Evolutionary conservation across 2,888 invertebrate species (phyloP).

Genomic region (Celastrina argiolus): DNA sequence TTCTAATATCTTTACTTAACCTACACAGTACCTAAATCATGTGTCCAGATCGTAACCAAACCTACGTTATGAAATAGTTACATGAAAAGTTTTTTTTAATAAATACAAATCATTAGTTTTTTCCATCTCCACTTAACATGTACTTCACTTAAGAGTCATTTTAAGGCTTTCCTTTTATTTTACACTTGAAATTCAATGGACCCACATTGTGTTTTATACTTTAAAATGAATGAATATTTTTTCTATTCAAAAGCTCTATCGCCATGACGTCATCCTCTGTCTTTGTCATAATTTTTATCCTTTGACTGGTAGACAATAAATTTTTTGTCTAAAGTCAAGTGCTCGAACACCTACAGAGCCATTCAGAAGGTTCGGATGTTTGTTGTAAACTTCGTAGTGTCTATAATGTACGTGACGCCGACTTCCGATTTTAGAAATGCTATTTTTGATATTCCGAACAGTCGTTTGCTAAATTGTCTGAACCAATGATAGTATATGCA

Average conservation of each 20-base stretch:
- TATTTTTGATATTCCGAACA: background rate
- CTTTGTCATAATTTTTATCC: slow-evolving; percentile 16
- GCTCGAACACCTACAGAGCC: slow-evolving; percentile 1
- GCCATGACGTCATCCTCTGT: slow-evolving; percentile 11
- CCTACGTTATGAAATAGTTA: too few relatives aligned
- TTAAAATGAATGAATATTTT: slow-evolving; percentile 11
- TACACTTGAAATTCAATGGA: slow-evolving; percentile 17
- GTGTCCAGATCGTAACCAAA: too few relatives aligned
- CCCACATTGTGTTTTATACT: background rate
- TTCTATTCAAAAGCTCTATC: slow-evolving; percentile 6
- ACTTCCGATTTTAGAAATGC: background rate
- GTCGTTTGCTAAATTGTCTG: background rate
- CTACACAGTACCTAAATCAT: too few relatives aligned
- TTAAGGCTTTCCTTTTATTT: slow-evolving; percentile 8
- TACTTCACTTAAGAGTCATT: slow-evolving; percentile 6
- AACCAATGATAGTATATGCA: background rate
- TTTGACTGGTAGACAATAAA: background rate
- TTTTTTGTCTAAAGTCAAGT: slow-evolving; percentile 12
- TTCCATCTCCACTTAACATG: background rate
- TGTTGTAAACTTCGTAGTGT: background rate
- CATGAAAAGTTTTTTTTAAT: too few relatives aligned
- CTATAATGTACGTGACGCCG: background rate
- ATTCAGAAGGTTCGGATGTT: background rate
- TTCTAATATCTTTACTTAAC: too few relatives aligned
- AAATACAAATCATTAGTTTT: too few relatives aligned